Evolutionary conservation across 2,113 vertebrate genomes (phyloP).

Genomic region (Cromileptes altivelis): DNA sequence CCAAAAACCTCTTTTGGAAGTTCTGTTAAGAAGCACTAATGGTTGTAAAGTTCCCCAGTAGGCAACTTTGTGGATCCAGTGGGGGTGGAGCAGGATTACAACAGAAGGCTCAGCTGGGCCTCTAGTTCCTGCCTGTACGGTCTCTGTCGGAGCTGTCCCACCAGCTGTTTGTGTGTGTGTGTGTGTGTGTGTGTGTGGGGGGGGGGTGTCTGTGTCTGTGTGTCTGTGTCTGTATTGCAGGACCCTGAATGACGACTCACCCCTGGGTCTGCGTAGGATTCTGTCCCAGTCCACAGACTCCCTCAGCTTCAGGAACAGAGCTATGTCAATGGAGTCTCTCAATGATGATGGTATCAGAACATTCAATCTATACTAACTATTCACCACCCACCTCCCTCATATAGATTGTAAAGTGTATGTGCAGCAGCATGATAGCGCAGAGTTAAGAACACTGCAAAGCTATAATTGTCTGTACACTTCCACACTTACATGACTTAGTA

Average conservation of each 20-base stretch:
- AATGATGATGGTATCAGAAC: constrained; percentile 89
- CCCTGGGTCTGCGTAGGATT: constrained; percentile 92
- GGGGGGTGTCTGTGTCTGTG: background rate
- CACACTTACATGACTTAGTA: too few species aligned
- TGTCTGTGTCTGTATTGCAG: constrained; percentile 71
- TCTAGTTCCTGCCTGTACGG: too few species aligned
- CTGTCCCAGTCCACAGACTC: constrained; percentile 97
- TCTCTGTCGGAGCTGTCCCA: background rate
- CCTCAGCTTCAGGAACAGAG: constrained; percentile 91
- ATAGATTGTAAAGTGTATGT: too few species aligned
- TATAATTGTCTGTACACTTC: background rate
- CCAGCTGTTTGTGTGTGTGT: background rate
- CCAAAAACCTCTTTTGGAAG: too few species aligned
- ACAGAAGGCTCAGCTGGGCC: background rate
- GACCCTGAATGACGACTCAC: constrained; percentile 91
- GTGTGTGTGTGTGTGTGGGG: too few species aligned
- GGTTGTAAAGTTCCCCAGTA: too few species aligned
- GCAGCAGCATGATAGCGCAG: too few species aligned
- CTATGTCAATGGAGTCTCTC: constrained; percentile 92
- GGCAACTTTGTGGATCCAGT: too few species aligned
- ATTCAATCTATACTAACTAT: background rate
- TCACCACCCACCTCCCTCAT: too few species aligned
- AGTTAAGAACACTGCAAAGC: background rate
- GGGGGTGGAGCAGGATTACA: background rate
- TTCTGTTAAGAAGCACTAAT: too few species aligned